Conservation (phyloP, 2,797 vertebrate species). For the Coracias cyanogaster region DNA sequence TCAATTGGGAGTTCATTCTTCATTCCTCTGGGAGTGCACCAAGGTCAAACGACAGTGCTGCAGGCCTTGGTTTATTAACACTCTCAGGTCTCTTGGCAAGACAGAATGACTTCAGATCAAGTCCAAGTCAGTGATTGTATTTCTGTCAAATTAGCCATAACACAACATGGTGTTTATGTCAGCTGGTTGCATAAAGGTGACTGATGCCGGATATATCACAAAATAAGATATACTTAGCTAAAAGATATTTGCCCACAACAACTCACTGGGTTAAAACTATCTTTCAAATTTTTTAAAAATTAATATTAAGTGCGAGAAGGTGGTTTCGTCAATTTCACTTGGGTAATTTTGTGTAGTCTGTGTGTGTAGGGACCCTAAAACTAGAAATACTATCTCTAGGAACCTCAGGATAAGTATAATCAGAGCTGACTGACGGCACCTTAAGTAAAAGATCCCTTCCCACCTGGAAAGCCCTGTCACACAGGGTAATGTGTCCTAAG, state of each 20-base stretch:
- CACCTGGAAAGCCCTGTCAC: not conserved
- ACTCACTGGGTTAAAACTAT: not conserved
- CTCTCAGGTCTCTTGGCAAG: not conserved
- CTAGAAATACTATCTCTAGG: not conserved
- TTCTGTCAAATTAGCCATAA: slow-evolving; percentile 23
- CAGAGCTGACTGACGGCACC: not conserved
- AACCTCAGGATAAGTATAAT: not conserved
- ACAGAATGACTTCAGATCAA: not conserved
- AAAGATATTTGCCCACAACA: not conserved
- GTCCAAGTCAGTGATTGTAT: not conserved
- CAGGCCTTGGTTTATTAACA: not conserved
- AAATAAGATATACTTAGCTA: not conserved
- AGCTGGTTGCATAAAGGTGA: not conserved
- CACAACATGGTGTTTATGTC: not conserved
- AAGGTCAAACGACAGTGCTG: not conserved
- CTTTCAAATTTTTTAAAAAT: not conserved
- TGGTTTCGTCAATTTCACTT: not conserved
- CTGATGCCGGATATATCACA: not conserved
- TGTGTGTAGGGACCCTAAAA: not conserved
- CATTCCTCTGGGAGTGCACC: not conserved
- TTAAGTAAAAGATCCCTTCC: not conserved
- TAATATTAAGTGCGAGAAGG: not conserved
- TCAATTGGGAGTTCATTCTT: not conserved
- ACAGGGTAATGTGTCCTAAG: not conserved
- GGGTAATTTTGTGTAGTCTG: not conserved